phyloP scores from a whole-genome alignment of 2,797 vertebrate genomes.

The Meda fulgida region DNA sequence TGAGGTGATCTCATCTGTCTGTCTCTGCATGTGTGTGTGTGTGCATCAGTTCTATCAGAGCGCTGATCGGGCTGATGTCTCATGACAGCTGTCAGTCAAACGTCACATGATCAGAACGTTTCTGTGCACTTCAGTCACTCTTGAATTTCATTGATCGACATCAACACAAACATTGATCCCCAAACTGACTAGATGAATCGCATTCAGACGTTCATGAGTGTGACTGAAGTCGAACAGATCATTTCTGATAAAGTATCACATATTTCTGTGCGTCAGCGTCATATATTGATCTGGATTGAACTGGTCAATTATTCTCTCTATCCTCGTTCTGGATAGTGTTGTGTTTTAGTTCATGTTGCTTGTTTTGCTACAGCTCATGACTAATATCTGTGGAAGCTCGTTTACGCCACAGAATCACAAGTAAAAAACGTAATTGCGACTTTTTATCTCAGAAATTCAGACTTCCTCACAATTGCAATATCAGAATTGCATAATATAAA shows the following conservation, averaged over 20 bases:
- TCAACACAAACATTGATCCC: not conserved
- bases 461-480: no score
- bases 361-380: no score
- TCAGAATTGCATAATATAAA: no score
- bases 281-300: not conserved
- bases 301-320: no score
- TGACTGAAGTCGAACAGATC: not conserved
- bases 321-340: not conserved
- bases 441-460: no score
- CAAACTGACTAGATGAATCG: not conserved
- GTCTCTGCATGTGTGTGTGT: not conserved
- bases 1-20: conserved; percentile 11
- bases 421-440: no score
- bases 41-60: not conserved
- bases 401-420: no score
- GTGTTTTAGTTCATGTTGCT: not conserved
- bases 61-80: not conserved
- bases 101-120: not conserved
- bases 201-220: not conserved
- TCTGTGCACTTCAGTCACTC: not conserved
- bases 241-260: not conserved
- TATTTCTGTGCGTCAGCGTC: no score
- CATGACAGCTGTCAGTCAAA: not conserved
- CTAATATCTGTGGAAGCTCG: not conserved
- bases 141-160: not conserved